Evolutionary conservation across 2,797 vertebrate species (phyloP).

Genomic region (Danio tinwini): DNA sequence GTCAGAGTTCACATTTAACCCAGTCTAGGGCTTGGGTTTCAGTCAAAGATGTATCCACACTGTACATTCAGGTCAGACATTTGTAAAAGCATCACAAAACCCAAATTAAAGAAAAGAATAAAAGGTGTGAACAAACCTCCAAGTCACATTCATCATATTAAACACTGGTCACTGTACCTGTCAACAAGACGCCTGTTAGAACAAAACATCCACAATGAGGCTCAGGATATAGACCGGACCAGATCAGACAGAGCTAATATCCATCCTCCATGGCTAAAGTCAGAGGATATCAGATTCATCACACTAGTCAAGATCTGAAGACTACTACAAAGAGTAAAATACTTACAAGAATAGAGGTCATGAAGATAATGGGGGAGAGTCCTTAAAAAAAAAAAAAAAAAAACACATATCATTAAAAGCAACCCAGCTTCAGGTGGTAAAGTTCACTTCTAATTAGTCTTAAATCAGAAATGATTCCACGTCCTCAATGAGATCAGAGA

Average conservation of each 20-base stretch:
- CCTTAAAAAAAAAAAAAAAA: not conserved
- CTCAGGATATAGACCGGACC: slow-evolving; percentile 56
- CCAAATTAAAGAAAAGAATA: not conserved
- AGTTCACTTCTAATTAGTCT: not conserved
- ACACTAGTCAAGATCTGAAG: slow-evolving; percentile 59
- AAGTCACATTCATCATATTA: accelerated
- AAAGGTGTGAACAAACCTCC: not conserved
- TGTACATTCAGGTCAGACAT: slow-evolving; percentile 82
- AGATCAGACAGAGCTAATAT: slow-evolving; percentile 83
- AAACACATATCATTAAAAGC: too few relatives aligned
- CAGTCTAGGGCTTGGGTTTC: slow-evolving; percentile 55
- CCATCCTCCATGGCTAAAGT: slow-evolving; percentile 70
- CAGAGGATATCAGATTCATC: slow-evolving; percentile 73
- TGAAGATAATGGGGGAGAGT: not conserved
- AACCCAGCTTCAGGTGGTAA: accelerated
- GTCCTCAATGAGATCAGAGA: slow-evolving; percentile 82
- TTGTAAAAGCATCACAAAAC: slow-evolving; percentile 76
- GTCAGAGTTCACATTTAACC: accelerated
- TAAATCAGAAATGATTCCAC: slow-evolving; percentile 69
- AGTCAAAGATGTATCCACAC: slow-evolving; percentile 71
- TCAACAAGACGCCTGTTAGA: slow-evolving; percentile 48
- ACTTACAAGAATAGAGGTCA: not conserved
- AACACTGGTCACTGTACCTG: not conserved
- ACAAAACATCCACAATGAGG: slow-evolving; percentile 11
- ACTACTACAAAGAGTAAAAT: not conserved